A percentile compares a stretch with the other conserved stretches of the same genome.
phyloP scores from a whole-genome alignment of 1,140 invertebrate species.

The Hyphantria cunea region DNA sequence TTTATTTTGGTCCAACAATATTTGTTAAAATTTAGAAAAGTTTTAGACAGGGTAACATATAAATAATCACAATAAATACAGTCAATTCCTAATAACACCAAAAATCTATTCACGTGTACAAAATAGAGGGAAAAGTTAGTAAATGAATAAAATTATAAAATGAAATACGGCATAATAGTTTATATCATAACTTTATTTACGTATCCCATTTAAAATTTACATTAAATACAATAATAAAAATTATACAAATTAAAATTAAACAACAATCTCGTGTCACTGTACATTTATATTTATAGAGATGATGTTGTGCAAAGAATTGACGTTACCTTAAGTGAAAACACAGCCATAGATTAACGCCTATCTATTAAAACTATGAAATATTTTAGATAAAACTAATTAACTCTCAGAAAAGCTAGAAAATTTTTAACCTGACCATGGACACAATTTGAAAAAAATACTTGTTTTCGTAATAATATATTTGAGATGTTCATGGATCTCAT shows the following conservation, averaged over 20 bases:
- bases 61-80: no score
- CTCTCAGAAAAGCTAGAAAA: constrained; percentile 36
- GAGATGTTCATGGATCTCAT: no score
- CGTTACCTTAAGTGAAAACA: constrained; percentile 75
- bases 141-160: no score
- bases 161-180: constrained; percentile 6
- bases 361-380: constrained; percentile 35
- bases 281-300: constrained; percentile 69
- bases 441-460: no score
- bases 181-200: constrained; percentile 70
- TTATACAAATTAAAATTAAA: constrained; percentile 43
- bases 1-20: no score
- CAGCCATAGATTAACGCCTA: constrained; percentile 76
- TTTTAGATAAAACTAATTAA: constrained; percentile 43
- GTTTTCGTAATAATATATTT: no score
- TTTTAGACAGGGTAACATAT: no score
- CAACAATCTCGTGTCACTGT: constrained; percentile 61
- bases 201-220: constrained; percentile 66
- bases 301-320: constrained; percentile 77
- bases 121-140: no score
- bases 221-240: constrained; percentile 51
- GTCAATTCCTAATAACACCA: no score
- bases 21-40: no score
- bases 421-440: neutral
- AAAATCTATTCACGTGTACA: no score